Evolutionary conservation across 2,888 invertebrate species (phyloP), one percentile per base, ranked within the genome.

Genomic region (Heliconius aoede): DNA sequence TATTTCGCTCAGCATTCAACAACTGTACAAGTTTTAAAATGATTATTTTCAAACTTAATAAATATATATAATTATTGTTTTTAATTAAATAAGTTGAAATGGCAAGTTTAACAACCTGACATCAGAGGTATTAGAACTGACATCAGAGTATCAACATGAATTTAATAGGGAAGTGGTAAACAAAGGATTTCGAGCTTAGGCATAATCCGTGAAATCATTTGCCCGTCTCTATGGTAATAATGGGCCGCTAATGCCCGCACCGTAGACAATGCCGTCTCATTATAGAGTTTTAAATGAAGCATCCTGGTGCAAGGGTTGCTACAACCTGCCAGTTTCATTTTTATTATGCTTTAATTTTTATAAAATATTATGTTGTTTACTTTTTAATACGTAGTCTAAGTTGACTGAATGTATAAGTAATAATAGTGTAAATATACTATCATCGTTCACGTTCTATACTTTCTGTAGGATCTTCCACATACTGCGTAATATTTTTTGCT

Each of bases 191-290:
- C 30, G 30, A 40, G 72, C 72, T 72, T 40, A 60, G 60, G 36
- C 72, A 61, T 72, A 72, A 72, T 72, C 72, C 60, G 60, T 36
- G 26, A 72, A 40, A 72, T 72, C 60, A 61, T 72, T 72, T 72
- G 72, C 60, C 72, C 60, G 40, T 61, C 36, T 72, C 72, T 61
- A 61, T 72, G 72, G 36, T 61, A 72, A 72, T 72, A 72, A 72
- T 62, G 51, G 75, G 55, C 71, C 62, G 67, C 67, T 74, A 74
- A 74, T 67, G 67, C 65, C 36, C 67, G 36, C 55, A 26, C 60
- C 68, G 51, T 62, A 51, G 51, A 75, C 61, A 75, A 75, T 71
- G 60, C 69, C 71, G 58, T 75, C 69, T 75, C 62, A 67, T 74
- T 60, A 75, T 71, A 71, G 61, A 61, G 60, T 72, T 72, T 72